phyloP scores from a whole-genome alignment of 2,888 invertebrate species.

The Zhuqinia jingwanae region DNA sequence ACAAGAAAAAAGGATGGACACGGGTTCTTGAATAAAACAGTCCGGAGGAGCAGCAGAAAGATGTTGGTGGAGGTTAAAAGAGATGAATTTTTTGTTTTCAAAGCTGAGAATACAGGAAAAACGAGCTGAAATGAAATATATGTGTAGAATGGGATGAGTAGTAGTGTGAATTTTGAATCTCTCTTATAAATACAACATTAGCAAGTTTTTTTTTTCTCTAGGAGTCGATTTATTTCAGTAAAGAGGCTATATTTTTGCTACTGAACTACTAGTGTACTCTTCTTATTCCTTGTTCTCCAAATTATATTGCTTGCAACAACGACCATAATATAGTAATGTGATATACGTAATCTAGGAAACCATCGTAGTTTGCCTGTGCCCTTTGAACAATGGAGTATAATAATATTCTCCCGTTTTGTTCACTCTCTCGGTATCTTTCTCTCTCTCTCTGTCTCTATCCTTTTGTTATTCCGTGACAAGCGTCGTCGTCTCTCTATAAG shows the following conservation, averaged over 20 bases:
- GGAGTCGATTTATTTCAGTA: too few relatives aligned
- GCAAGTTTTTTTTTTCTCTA: too few relatives aligned
- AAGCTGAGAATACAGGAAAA: background rate
- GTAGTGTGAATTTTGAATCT: background rate
- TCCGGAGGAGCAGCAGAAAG: background rate
- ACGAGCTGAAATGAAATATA: slow-evolving; percentile 29
- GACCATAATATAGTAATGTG: too few relatives aligned
- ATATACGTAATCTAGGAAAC: too few relatives aligned
- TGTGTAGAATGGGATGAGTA: background rate
- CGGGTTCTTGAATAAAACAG: background rate
- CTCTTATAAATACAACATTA: too few relatives aligned
- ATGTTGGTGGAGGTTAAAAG: background rate
- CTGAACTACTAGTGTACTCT: too few relatives aligned
- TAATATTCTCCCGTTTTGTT: background rate
- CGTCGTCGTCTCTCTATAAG: slow-evolving; percentile 63
- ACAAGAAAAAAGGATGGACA: background rate
- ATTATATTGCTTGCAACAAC: too few relatives aligned
- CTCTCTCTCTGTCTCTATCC: slow-evolving; percentile 42
- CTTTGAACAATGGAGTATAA: background rate
- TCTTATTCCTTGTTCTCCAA: too few relatives aligned
- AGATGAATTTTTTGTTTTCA: background rate
- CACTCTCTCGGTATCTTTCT: background rate
- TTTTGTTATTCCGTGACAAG: slow-evolving; percentile 68
- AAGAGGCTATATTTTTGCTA: too few relatives aligned
- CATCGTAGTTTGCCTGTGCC: background rate